Base-by-base conservation (phyloP, 2,888 invertebrate species). In the Operophtera brumata region DNA sequence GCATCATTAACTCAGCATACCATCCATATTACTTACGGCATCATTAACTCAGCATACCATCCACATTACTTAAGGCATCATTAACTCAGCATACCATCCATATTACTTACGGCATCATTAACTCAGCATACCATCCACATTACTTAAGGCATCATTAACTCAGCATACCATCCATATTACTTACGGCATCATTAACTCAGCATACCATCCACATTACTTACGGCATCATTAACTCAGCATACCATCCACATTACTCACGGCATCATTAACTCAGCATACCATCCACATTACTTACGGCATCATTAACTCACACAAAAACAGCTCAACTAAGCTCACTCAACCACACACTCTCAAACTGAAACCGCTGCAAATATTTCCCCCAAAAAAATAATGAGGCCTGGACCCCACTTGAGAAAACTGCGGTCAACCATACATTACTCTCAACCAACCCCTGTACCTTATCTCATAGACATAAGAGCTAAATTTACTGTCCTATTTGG, bases 361-460 rank as follows among this genome's bases (percentile, higher is more conserved):
- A 82, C 68, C 69, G 80, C 79, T 77, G 80, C 79, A 78, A 82
- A 82, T 75, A 76, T 75, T 77, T 72, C 70, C 71, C 75, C 32
- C 77, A 70, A 62, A 77, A 78, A 79, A 81, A 81, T 83, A 82
- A 83, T 81, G 82, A 83, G 74, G 70, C 66, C 59, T 71, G 72
- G 78, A 82, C 82, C 84, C 70, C 76, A 81, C 84, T 84, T 71
- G 76, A 84, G 66, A 59, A 64, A 64, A 66, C 66, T 60, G 64
- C 55, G 62, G 64, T 57, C 59, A 61, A 57, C 69, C 66, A 71
- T 69, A 69, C 62, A 64, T 65, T 46, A 30, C 32, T 44, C 42
- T 28, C n/a, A 7, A 52, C 13, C 20, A 26, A 20, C 26, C 40
- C n/a, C 53, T 49, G 47, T 42, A 40, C 55, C 59, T 32, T 65